Percentiles rank a stretch among this genome's conserved stretches.
Conservation (phyloP, 2,797 vertebrate genomes). For the Pempheris klunzingeri region DNA sequence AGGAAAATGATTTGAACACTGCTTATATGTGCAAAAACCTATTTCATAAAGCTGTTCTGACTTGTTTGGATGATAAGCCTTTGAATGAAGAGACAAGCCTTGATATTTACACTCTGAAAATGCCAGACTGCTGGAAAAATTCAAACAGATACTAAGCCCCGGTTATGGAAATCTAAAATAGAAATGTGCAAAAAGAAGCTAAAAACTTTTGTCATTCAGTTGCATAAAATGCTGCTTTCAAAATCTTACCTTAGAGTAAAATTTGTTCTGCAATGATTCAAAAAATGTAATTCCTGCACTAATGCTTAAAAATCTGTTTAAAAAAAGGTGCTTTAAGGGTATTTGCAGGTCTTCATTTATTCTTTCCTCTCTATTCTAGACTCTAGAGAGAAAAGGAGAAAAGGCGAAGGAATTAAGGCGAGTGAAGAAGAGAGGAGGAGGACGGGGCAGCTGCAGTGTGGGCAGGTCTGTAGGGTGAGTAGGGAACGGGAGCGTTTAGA, state of each 20-base stretch:
- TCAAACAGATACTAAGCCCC: constrained; percentile 54
- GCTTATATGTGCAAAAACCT: constrained; percentile 58
- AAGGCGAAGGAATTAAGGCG: constrained; percentile 73
- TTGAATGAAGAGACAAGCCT: constrained; percentile 62
- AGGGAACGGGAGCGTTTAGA: constrained; percentile 83
- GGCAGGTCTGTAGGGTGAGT: constrained; percentile 87
- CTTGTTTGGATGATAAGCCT: constrained; percentile 64
- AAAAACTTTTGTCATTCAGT: constrained; percentile 41
- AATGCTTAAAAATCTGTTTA: constrained; percentile 42
- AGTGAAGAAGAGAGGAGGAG: constrained; percentile 78
- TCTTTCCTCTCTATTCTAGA: constrained; percentile 78
- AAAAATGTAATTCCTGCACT: constrained; percentile 39
- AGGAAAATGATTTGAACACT: constrained; percentile 69
- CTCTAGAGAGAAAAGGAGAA: constrained; percentile 64
- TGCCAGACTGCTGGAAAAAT: constrained; percentile 48
- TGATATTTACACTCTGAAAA: constrained; percentile 63
- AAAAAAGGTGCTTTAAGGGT: constrained; percentile 40
- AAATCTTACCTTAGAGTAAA: constrained; percentile 62
- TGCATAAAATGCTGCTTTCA: constrained; percentile 55
- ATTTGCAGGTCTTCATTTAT: constrained; percentile 59
- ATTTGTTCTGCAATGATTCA: constrained; percentile 66
- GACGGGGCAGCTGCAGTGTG: constrained; percentile 79
- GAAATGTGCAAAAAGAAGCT: constrained; percentile 40
- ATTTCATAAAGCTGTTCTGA: constrained; percentile 61
- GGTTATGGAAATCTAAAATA: constrained; percentile 52